Evolutionary conservation across 2,797 vertebrate species (phyloP).

Genomic region (Erethizon dorsatum): DNA sequence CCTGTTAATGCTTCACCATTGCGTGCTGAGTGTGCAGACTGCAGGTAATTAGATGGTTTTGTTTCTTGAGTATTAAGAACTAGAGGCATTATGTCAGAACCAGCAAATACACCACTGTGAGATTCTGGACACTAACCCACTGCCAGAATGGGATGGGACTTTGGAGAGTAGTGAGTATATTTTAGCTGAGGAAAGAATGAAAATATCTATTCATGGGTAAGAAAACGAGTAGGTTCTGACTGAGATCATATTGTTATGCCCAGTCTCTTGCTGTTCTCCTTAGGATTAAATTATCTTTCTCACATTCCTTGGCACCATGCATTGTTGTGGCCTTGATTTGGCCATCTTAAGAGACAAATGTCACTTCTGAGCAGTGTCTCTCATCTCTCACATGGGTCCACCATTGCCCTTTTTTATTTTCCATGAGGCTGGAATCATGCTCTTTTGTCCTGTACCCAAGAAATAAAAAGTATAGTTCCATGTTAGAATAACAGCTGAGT

Average conservation of each 20-base stretch:
- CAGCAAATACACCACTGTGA: not conserved
- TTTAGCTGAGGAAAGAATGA: not conserved
- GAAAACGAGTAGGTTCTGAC: too few species aligned
- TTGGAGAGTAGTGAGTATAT: not conserved
- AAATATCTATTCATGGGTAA: not conserved
- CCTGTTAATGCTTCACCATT: not conserved
- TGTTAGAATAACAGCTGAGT: not conserved
- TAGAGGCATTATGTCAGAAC: not conserved
- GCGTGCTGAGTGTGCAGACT: not conserved
- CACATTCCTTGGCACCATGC: not conserved
- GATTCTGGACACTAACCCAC: not conserved
- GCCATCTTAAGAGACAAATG: not conserved
- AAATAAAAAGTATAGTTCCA: not conserved
- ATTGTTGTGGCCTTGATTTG: not conserved
- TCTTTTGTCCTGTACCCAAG: not conserved
- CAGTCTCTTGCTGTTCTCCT: not conserved
- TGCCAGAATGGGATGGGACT: not conserved
- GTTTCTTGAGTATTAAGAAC: not conserved
- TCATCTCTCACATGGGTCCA: not conserved
- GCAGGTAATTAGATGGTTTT: not conserved
- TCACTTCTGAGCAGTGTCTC: not conserved
- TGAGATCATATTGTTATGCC: not conserved
- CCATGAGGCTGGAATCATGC: not conserved
- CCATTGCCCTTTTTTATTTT: not conserved
- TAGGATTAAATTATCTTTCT: not conserved